These are phyloP conservation scores for Drosophila basisetae DNA, from an alignment of 2,888 invertebrate genomes.

Conservation along the genomic window DNA sequence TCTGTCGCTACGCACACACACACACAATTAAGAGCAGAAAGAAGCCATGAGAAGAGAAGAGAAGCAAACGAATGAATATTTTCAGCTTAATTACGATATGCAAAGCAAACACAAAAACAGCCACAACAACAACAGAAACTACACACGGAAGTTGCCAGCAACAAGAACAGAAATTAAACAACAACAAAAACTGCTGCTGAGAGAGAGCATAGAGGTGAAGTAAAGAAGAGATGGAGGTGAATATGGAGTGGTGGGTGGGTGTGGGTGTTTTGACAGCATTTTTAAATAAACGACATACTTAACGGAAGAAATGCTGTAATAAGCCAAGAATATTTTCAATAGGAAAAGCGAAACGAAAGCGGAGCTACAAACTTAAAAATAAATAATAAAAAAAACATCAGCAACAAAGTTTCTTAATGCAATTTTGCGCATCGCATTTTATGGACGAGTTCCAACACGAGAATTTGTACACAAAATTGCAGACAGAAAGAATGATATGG, in stretches of 20 bases:
- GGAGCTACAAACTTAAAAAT: slow-evolving; percentile 15
- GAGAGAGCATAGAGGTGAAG: slow-evolving; percentile 4
- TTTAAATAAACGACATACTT: slow-evolving; percentile 64
- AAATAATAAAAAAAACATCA: slow-evolving; percentile 4
- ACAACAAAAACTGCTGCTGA: slow-evolving; percentile 9
- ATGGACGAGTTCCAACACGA: slow-evolving; percentile 66
- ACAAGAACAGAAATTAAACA: slow-evolving; percentile 13
- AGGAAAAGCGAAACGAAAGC: slow-evolving; percentile 2
- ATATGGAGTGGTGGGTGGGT: neutral
- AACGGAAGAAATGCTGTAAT: slow-evolving; percentile 59
- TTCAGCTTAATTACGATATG: slow-evolving; percentile 74
- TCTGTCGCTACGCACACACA: slow-evolving; percentile 21
- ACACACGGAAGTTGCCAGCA: slow-evolving; percentile 52
- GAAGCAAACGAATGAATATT: slow-evolving; percentile 55
- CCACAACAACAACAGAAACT: slow-evolving; percentile 21
- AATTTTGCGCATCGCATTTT: slow-evolving; percentile 52
- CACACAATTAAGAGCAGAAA: slow-evolving; percentile 44
- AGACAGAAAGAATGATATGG: neutral
- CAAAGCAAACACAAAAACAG: slow-evolving; percentile 46
- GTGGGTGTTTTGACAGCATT: slow-evolving; percentile 34
- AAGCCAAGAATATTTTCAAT: slow-evolving; percentile 69
- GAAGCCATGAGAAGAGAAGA: slow-evolving; percentile 17
- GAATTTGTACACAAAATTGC: slow-evolving; percentile 50
- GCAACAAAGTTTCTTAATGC: slow-evolving; percentile 49
- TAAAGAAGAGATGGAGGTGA: neutral